Conservation (phyloP, 2,113 vertebrate genomes). For the Urocynchramus pylzowi region DNA sequence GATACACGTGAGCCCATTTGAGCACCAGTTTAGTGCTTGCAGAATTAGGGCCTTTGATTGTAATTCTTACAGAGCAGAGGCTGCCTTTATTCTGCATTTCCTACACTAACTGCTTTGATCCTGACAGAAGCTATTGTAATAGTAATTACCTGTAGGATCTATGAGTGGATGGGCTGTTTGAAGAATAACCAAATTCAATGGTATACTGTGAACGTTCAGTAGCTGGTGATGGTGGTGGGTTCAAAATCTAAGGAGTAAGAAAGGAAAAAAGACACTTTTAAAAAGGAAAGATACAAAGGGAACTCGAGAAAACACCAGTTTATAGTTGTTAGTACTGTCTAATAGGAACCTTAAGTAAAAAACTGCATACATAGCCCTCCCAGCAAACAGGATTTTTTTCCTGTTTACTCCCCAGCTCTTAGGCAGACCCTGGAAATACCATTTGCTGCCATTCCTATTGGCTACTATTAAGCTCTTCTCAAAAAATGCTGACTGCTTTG, state of each 20-base stretch:
- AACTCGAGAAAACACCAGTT: not conserved
- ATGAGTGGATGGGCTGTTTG: slow-evolving; percentile 97
- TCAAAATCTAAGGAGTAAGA: slow-evolving; percentile 82
- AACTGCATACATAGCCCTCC: not conserved
- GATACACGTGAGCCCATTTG: not conserved
- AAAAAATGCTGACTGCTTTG: not conserved
- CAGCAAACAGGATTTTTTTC: not conserved
- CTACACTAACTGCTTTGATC: not conserved
- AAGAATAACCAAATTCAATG: slow-evolving; percentile 96
- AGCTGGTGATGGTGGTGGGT: slow-evolving; percentile 95
- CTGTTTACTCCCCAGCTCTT: not conserved
- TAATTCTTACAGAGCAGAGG: not conserved
- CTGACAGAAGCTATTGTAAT: not conserved
- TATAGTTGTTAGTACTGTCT: not conserved
- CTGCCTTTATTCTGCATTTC: slow-evolving; percentile 11
- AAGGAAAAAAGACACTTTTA: not conserved
- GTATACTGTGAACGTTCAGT: slow-evolving; percentile 96
- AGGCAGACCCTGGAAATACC: not conserved
- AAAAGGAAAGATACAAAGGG: not conserved
- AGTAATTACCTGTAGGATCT: slow-evolving; percentile 90
- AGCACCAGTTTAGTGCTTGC: not conserved
- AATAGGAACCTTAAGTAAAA: not conserved
- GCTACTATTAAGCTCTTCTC: not conserved
- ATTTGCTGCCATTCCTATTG: not conserved
- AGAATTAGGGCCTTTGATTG: slow-evolving; percentile 8